Base-by-base conservation (phyloP, 2,113 vertebrate species). In the Plestiodon gilberti region DNA sequence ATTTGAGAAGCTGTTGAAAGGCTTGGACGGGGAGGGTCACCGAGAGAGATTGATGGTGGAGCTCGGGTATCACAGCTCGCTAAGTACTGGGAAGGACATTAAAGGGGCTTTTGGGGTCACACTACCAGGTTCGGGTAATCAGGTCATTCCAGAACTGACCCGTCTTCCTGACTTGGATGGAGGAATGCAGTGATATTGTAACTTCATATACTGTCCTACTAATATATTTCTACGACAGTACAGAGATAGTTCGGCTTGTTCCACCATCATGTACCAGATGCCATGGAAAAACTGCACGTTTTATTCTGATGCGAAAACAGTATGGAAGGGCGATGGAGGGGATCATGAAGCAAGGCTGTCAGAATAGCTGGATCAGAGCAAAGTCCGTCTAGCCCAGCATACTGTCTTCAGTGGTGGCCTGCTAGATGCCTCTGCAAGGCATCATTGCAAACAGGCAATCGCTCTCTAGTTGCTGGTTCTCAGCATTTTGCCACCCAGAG, bases 1-100 rank as follows among this genome's bases (percentile, higher is more conserved):
- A 55, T 14, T 83, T 0, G 28, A 87, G 90, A 89, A 93, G 88
- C 13, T 0, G 1, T 76, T 0, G 0, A 88, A 90, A 84, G 23
- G 28, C 57, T 79, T 75, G 80, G 35, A 33, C 0, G 0, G 91
- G 81, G 75, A 89, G 62, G 25, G 82, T 78, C 2, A 88, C 40
- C 30, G 65, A 18, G 18, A 61, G 82, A 93, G 91, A 92, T 89
- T 90, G 92, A 94, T 93, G 87, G 73, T 28, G 30, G 77, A 78
- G 71, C 7, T 89, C 75, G 62, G 78, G 48, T 90, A 87, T n/a
- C 85, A 82, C 82, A 1, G 0, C 61, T 65, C 78, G 55, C 28
- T 78, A 28, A 70, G 0, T 0, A 80, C 90, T 90, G 93, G 90
- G 75, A 93, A 93, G 87, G 87, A 70, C 1, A 0, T 92, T 84